Base-by-base conservation (phyloP, 1,140 invertebrate genomes). In the Asobara japonica region DNA sequence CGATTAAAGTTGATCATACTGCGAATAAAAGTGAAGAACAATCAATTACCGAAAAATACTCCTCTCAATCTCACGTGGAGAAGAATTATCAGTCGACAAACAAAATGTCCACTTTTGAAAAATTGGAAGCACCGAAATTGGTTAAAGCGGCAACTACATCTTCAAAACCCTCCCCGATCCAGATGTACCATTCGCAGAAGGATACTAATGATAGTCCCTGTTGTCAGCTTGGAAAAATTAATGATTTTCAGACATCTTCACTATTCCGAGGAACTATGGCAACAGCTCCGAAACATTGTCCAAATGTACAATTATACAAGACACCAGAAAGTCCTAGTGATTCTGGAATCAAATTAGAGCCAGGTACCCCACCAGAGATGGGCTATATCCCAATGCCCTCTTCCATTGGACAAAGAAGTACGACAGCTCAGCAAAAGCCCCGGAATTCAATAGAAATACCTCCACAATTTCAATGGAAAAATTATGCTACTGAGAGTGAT, bases 281-380 rank as follows among this genome's bases (percentile, higher is more conserved):
- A 13, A 76, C 73, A 13, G 77, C 71, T 51, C 72, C 66, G 8
- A 81, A 73, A 1, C 85, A 81, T 73, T 74, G 74, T 79, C 0
- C 79, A 82, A 36, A 31, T 83, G 22, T 82, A 82, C n/a, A 78
- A 81, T n/a, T 18, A 30, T 3, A 29, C 74, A 30, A 62, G 8
- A 16, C 25, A 30, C 60, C 78, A 0, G 73, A 73, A 48, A 67
- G 77, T 10, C 2, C 30, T 3, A 18, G 41, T 5, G 72, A 78
- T 64, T 27, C 72, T 51, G 31, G 30, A 10, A 41, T 83, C 27
- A 60, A 73, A 51, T 77, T 92, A 10, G 87, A 91, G 79, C 91
- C 91, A 0, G 91, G 91, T 11, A 88, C 90, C 0, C 90, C 91
- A 8, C 91, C 92, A 18, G 90, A 92, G 85, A 91, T 93, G 11